phyloP scores from a whole-genome alignment of 2,113 vertebrate genomes.

The Zapornia atra region DNA sequence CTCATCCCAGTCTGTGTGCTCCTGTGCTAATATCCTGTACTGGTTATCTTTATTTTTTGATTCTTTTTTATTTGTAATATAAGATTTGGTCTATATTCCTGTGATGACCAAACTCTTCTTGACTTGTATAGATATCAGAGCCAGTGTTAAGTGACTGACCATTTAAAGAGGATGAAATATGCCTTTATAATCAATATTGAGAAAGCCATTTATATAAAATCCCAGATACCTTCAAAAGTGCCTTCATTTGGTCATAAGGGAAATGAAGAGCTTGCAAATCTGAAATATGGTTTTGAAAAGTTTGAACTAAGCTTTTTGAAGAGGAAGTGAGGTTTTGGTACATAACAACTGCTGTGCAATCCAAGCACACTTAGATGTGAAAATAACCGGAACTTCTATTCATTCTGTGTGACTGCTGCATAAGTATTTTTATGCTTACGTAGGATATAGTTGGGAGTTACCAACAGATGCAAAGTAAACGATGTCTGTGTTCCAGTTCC shows the following conservation, averaged over 20 bases:
- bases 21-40: neutral
- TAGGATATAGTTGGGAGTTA: neutral
- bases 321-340: neutral
- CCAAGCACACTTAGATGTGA: neutral
- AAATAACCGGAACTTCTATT: neutral
- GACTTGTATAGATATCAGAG: neutral
- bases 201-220: neutral
- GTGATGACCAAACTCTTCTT: neutral
- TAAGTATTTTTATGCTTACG: neutral
- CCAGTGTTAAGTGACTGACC: neutral
- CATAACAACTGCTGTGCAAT: neutral
- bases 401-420: neutral
- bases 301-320: neutral
- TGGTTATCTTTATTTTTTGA: no score
- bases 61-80: neutral
- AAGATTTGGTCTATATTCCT: neutral
- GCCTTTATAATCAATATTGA: neutral
- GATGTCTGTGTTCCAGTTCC: neutral
- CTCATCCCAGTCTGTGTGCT: neutral
- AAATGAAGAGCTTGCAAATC: neutral
- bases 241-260: neutral
- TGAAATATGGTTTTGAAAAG: neutral
- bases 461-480: neutral
- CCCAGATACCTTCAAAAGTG: neutral
- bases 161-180: neutral